Conservation (phyloP, 1,140 invertebrate species). For the Triops cancriformis region DNA sequence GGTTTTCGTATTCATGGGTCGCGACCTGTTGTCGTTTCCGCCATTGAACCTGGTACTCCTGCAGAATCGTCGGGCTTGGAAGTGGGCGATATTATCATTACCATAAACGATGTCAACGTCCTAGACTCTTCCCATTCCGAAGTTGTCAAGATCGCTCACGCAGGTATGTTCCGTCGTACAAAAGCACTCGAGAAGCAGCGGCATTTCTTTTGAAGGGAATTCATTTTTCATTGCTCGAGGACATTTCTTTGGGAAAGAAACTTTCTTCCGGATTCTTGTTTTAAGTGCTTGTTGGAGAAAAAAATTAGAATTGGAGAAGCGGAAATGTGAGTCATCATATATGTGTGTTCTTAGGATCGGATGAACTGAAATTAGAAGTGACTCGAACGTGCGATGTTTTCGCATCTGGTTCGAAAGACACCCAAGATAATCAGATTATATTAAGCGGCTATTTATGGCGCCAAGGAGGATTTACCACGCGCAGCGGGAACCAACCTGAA, state of each 20-base stretch:
- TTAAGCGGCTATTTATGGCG: conserved; percentile 30
- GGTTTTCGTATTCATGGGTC: conserved; percentile 92
- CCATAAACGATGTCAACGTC: conserved; percentile 81
- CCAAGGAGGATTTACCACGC: conserved; percentile 38
- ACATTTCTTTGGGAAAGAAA: too few relatives aligned
- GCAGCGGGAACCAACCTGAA: conserved; percentile 41
- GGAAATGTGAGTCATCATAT: background rate
- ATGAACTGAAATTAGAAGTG: conserved; percentile 76
- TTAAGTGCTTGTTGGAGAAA: too few relatives aligned
- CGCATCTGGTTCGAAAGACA: conserved; percentile 29
- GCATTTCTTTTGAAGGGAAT: too few relatives aligned
- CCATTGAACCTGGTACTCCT: conserved; percentile 82
- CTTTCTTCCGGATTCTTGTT: too few relatives aligned
- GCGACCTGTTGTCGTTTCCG: conserved; percentile 88
- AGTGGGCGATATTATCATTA: conserved; percentile 88
- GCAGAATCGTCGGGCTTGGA: conserved; percentile 82
- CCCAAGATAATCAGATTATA: conserved; percentile 33
- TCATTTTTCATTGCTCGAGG: too few relatives aligned
- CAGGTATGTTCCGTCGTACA: conserved; percentile 48
- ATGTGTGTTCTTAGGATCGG: conserved; percentile 42
- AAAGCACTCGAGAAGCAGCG: too few relatives aligned
- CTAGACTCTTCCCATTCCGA: conserved; percentile 87
- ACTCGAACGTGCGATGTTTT: conserved; percentile 70
- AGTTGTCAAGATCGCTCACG: conserved; percentile 86
- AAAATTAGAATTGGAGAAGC: background rate